These are phyloP conservation scores for Sesamia inferens DNA, from an alignment of 2,888 invertebrate species.

Conservation along the genomic window DNA sequence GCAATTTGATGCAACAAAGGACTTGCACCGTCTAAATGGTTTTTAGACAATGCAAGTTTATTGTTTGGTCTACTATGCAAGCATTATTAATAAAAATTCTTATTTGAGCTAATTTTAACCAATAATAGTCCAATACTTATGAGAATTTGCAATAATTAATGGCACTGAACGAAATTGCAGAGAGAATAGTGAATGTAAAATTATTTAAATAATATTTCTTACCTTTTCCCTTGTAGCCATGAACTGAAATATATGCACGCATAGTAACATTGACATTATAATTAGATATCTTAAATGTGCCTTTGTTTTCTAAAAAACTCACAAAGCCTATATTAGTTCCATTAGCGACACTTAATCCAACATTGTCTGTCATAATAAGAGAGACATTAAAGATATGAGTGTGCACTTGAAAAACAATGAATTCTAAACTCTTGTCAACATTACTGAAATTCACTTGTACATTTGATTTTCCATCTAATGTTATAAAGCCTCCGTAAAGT, in stretches of 20 bases:
- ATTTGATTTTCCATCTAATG: conserved; percentile 71
- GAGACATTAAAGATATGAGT: conserved; percentile 89
- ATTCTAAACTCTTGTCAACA: conserved; percentile 85
- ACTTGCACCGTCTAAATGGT: too few relatives aligned
- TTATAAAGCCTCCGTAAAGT: conserved; percentile 74
- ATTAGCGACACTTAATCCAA: conserved; percentile 65
- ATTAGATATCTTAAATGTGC: conserved; percentile 85
- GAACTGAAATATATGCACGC: conserved; percentile 85
- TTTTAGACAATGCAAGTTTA: too few relatives aligned
- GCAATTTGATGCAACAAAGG: too few relatives aligned
- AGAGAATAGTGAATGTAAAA: background rate
- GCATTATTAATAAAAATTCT: too few relatives aligned
- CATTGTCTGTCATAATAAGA: conserved; percentile 83
- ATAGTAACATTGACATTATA: conserved; percentile 73
- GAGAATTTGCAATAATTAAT: background rate
- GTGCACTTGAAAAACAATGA: conserved; percentile 92
- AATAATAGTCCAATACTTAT: too few relatives aligned
- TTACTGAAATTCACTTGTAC: conserved; percentile 81
- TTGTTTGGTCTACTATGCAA: too few relatives aligned
- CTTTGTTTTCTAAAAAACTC: conserved; percentile 69
- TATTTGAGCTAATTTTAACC: too few relatives aligned
- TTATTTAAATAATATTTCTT: conserved; percentile 61
- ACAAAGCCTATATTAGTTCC: conserved; percentile 92
- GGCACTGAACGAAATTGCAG: too few relatives aligned
- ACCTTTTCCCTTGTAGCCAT: conserved; percentile 88